Evolutionary conservation across 1,140 invertebrate genomes (phyloP), one percentile per base, ranked within the genome.

Genomic region (Elymnias hypermnestra): DNA sequence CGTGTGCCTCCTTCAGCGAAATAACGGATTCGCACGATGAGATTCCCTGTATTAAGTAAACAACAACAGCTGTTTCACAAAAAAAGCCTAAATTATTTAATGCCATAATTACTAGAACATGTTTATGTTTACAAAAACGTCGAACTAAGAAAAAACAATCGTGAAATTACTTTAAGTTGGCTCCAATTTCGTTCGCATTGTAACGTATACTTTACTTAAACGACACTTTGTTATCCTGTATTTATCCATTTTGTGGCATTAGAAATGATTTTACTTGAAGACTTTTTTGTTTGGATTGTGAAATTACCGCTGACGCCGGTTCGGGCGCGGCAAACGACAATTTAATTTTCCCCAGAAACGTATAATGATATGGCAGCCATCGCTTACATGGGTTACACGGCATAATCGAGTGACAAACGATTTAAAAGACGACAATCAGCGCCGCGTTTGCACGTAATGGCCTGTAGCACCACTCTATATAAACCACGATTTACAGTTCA

Each of bases 341-440:
- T 76, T 65, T 74, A 73, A 75, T 78, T 77, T 72, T 66, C 58
- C 57, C 59, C 39, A 56, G 66, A 72, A 72, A 57, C 31, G 54
- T 56, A 63, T 78, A 83, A 79, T 78, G 63, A 72, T 56, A 82
- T 61, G 66, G 56, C 62, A 59, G 65, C 63, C 57, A 48, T 41
- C 64, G 58, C 48, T 60, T 58, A 56, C 48, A 31, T 41, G 56
- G 22, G 62, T 83, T 79, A 68, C 62, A 68, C 63, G 65, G 49
- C 43, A 67, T 79, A 82, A 83, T 73, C 69, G 67, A 77, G 74
- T 77, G 78, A 85, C 77, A 83, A 85, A 82, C 68, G 68, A 53
- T 75, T 72, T 70, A 36, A 62, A 70, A 64, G 46, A 67, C 63
- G 68, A 70, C 63, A 66, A 68, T 64, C 56, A 48, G 45, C 31